Conservation (phyloP, 2,113 vertebrate genomes). For the Oreotrochilus melanogaster region DNA sequence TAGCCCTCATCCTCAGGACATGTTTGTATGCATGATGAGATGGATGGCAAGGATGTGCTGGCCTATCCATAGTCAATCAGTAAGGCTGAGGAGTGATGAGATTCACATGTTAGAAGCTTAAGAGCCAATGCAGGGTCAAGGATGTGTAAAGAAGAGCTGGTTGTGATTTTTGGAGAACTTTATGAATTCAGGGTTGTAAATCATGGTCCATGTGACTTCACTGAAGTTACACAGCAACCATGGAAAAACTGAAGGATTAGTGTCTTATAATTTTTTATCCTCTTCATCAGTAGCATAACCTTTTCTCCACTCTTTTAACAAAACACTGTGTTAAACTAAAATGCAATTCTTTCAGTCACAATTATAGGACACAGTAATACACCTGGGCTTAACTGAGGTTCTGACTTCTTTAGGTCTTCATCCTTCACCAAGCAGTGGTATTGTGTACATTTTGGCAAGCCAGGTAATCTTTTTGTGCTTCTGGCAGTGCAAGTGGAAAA, state of each 20-base stretch:
- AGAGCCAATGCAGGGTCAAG: not conserved
- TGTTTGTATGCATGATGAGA: not conserved
- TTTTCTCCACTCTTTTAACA: not conserved
- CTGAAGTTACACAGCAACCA: not conserved
- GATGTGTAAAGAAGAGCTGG: not conserved
- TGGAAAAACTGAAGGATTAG: not conserved
- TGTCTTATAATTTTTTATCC: not conserved
- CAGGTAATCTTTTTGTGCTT: not conserved
- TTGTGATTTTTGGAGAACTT: not conserved
- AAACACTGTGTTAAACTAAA: not conserved
- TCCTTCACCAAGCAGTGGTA: not conserved
- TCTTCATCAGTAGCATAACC: not conserved
- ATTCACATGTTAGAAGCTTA: not conserved
- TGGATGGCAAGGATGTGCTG: not conserved
- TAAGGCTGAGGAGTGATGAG: not conserved
- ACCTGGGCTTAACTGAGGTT: not conserved
- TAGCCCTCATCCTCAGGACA: not conserved
- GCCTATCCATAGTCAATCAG: not conserved
- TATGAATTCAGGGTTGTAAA: not conserved
- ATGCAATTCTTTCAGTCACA: fast-evolving
- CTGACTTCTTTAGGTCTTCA: not conserved
- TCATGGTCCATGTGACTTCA: not conserved
- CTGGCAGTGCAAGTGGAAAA: constrained; percentile 32
- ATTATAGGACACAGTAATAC: not conserved
- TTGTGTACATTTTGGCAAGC: not conserved